Base-by-base conservation (phyloP, 2,797 vertebrate species). In the Cephalopachus bancanus region DNA sequence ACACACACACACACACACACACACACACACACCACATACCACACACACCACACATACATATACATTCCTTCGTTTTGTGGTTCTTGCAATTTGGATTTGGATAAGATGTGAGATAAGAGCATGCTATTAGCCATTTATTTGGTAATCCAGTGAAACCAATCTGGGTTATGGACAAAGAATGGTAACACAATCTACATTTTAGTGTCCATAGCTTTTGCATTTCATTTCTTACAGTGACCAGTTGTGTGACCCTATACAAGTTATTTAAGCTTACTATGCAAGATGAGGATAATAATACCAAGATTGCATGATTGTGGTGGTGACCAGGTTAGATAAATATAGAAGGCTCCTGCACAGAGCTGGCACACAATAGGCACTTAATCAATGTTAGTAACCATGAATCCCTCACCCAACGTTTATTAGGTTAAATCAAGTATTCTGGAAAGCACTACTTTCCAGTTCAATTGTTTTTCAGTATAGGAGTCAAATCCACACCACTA, bases 161-260 rank as follows among this genome's bases (percentile, higher is more conserved):
- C 75, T 64, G 76, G 19, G 92, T 87, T 96, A 17, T 88, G 16
- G n/a, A 83, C 5, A 89, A 93, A 83, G 10, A 93, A 72, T 15
- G 0, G 51, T 4, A 74, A 67, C 67, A 59, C 7, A 80, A 64
- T 53, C 12, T 84, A 65, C 16, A 91, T 83, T 90, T 90, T 91
- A 64, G 24, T 92, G 12, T 74, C n/a, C 9, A 75, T 30, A 79
- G 16, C 6, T 59, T 19, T 91, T 57, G 10, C 12, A 64, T 87
- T 79, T 5, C 49, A 90, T 84, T 95, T 96, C 26, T 96, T n/a
- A 62, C 4, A 67, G 9, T 33, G 30, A 64, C 30, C 9, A 57
- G 9, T 49, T 94, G 5, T 91, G 57, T 12, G 9, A 15, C 14
- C 62, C 22, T 78, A 57, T 59, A 57, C 33, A 55, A 84, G 1